These are phyloP conservation scores for Bombus sibiricus DNA, from an alignment of 1,140 invertebrate genomes.

Conservation along the genomic window DNA sequence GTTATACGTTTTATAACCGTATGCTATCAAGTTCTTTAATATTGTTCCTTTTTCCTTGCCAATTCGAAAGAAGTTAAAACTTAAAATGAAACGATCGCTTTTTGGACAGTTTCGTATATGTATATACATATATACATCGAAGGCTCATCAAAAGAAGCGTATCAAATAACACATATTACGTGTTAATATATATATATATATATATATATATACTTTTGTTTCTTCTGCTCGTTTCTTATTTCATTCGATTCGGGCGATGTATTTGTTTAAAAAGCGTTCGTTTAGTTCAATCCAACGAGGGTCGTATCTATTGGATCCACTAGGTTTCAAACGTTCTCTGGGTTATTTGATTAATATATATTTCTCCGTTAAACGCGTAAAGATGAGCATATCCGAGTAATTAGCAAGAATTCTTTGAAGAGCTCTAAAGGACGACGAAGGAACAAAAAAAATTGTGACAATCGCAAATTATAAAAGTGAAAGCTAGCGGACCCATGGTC, in stretches of 20 bases:
- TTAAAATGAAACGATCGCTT: neutral
- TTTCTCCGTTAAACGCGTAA: too few species aligned
- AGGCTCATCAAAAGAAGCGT: neutral
- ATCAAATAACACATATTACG: neutral
- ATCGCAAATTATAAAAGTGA: neutral
- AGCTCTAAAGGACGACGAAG: neutral
- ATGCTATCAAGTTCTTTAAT: slow-evolving; percentile 8
- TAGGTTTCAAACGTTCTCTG: neutral
- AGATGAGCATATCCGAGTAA: neutral
- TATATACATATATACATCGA: neutral
- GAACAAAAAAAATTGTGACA: neutral
- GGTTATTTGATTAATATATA: too few species aligned
- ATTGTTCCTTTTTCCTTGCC: neutral
- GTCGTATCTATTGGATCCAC: neutral
- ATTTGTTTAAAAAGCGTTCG: neutral
- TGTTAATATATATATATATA: neutral
- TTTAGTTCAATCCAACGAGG: neutral
- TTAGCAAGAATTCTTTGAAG: neutral
- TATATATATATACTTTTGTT: too few species aligned
- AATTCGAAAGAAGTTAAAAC: slow-evolving; percentile 17
- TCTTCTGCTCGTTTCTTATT: neutral
- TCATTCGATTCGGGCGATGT: neutral
- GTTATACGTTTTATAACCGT: slow-evolving; percentile 6
- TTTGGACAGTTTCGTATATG: neutral
- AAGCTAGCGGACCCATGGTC: slow-evolving; percentile 7